These are phyloP conservation scores for Chouioia cunea DNA, from an alignment of 2,888 invertebrate genomes.

Conservation along the genomic window DNA sequence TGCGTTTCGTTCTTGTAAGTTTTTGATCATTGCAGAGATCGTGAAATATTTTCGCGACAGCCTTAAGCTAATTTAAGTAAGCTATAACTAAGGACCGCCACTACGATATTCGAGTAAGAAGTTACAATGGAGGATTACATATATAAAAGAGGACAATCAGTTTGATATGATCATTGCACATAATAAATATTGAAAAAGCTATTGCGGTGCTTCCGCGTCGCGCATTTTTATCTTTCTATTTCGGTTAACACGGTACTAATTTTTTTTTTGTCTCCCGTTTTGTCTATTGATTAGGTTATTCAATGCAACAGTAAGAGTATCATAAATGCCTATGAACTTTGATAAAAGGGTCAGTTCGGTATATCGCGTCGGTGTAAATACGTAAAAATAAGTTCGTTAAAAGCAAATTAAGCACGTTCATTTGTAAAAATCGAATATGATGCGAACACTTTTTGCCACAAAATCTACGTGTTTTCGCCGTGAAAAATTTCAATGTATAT, in stretches of 20 bases:
- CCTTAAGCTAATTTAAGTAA: conserved; percentile 30
- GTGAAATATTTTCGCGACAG: conserved; percentile 26
- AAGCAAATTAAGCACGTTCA: conserved; percentile 22
- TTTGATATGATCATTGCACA: conserved; percentile 34
- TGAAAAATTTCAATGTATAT: conserved; percentile 28
- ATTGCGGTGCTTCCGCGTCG: conserved; percentile 11
- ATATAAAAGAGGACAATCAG: conserved; percentile 28
- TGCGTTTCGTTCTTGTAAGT: neutral
- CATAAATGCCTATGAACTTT: conserved; percentile 3
- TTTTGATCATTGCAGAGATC: conserved; percentile 43
- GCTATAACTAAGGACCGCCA: neutral
- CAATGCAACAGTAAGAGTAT: conserved; percentile 24
- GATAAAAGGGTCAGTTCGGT: conserved; percentile 33
- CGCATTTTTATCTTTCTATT: neutral
- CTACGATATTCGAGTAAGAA: conserved; percentile 24
- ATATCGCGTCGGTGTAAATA: conserved; percentile 32
- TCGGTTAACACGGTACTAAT: conserved; percentile 2
- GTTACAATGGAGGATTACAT: conserved; percentile 24
- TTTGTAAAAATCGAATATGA: conserved; percentile 21
- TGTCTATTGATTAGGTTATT: conserved; percentile 15
- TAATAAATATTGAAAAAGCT: conserved; percentile 34
- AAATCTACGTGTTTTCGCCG: conserved; percentile 17
- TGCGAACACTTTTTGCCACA: conserved; percentile 32
- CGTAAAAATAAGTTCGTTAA: conserved; percentile 24
- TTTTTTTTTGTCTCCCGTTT: conserved; percentile 10